Percentiles rank a stretch among this genome's conserved stretches.
These are phyloP conservation scores for Mechanitis mazaeus DNA, from an alignment of 2,888 invertebrate species.

Conservation along the genomic window DNA sequence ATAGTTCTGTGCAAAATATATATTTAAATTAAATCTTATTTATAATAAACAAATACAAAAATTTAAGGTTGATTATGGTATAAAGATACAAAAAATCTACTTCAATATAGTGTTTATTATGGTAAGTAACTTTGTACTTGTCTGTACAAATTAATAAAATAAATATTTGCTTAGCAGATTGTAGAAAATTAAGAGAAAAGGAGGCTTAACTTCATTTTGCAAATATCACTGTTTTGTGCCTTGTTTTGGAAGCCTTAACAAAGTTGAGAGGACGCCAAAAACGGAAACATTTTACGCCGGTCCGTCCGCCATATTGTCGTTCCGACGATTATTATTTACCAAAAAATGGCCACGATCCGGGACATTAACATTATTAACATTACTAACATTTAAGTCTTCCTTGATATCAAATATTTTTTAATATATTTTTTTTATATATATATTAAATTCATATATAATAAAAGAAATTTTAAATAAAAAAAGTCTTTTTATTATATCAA, in stretches of 20 bases:
- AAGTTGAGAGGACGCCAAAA: conserved; percentile 73
- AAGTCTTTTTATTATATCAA: too few species aligned
- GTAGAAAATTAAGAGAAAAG: conserved; percentile 29
- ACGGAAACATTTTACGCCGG: conserved; percentile 62
- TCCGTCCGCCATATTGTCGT: conserved; percentile 54
- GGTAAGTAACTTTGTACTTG: not conserved
- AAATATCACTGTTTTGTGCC: conserved; percentile 47
- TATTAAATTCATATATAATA: not conserved
- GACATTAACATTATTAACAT: conserved; percentile 23
- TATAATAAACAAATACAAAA: too few species aligned
- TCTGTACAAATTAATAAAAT: conserved; percentile 18
- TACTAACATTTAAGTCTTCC: conserved; percentile 14
- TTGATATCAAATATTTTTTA: conserved; percentile 10
- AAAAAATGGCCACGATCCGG: conserved; percentile 22
- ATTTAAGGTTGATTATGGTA: too few species aligned
- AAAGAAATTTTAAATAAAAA: not conserved
- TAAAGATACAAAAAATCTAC: not conserved
- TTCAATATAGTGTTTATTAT: not conserved
- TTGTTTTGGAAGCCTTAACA: conserved; percentile 73
- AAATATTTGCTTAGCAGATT: conserved; percentile 29
- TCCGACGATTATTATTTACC: conserved; percentile 24
- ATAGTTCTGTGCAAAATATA: too few species aligned
- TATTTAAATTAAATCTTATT: too few species aligned
- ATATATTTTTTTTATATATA: conserved; percentile 5
- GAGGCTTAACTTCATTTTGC: conserved; percentile 32